A percentile compares a stretch with the other conserved stretches of the same genome.
phyloP scores from a whole-genome alignment of 2,113 vertebrate species.

The Archocentrus centrarchus region DNA sequence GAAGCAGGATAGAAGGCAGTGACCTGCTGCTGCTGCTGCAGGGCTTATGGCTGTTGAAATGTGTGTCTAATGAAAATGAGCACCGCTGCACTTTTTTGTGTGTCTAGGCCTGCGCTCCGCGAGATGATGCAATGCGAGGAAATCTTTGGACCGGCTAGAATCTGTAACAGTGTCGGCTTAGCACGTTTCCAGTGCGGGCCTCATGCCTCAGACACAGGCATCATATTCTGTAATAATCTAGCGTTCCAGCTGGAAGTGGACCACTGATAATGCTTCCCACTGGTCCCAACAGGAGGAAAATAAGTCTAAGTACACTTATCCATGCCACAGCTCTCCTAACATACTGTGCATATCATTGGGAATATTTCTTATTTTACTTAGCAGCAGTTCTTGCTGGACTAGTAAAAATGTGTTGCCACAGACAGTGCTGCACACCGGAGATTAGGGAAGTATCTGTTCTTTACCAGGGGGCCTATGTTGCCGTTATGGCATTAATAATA shows the following conservation, averaged over 20 bases:
- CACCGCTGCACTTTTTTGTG: background rate
- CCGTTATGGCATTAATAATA: background rate
- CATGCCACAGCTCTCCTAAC: too few species aligned
- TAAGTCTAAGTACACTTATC: background rate
- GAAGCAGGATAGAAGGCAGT: background rate
- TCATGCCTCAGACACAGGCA: background rate
- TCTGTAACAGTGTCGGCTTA: background rate
- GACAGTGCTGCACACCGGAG: background rate
- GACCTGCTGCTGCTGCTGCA: background rate
- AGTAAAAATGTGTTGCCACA: background rate
- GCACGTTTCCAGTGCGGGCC: background rate
- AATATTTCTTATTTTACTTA: background rate
- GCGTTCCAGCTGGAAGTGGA: background rate
- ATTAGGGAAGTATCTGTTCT: background rate
- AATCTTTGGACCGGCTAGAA: conserved; percentile 31
- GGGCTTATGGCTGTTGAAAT: conserved; percentile 12
- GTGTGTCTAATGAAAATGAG: background rate
- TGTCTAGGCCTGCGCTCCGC: background rate
- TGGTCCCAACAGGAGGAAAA: background rate
- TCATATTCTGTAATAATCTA: background rate
- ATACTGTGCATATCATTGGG: background rate
- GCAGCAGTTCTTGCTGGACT: background rate
- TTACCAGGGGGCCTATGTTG: conserved; percentile 51
- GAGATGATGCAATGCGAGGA: conserved; percentile 56
- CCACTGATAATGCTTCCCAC: background rate